Conservation (phyloP, 2,888 invertebrate genomes). For the Apotomis turbidana region DNA sequence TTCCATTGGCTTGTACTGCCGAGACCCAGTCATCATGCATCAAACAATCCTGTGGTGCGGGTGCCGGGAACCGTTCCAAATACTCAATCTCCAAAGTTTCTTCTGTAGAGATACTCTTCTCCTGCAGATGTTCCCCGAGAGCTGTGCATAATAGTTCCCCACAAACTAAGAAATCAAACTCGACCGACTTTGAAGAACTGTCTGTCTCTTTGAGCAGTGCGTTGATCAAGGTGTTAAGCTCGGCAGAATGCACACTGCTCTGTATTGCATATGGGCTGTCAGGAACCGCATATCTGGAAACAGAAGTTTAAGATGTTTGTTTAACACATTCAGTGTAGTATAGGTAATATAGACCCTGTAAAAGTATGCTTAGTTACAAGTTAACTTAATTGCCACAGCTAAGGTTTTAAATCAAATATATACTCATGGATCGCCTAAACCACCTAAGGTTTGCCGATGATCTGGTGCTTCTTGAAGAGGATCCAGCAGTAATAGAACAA, state of each 20-base stretch:
- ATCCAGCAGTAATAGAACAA: too few species aligned
- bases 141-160: conserved; percentile 91
- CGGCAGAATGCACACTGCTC: conserved; percentile 86
- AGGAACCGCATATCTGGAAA: conserved; percentile 91
- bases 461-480: too few species aligned
- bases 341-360: too few species aligned
- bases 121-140: conserved; percentile 89
- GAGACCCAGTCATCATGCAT: conserved; percentile 99
- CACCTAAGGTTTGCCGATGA: too few species aligned
- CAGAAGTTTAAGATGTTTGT: not conserved
- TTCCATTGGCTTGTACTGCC: conserved; percentile 88
- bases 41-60: conserved; percentile 95
- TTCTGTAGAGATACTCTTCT: conserved; percentile 91
- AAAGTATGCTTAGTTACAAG: too few species aligned
- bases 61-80: conserved; percentile 94
- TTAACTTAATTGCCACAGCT: too few species aligned
- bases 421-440: too few species aligned
- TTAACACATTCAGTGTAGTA: too few species aligned
- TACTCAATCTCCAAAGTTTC: conserved; percentile 95
- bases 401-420: too few species aligned
- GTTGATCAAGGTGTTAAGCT: conserved; percentile 91
- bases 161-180: conserved; percentile 94
- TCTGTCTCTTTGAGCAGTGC: conserved; percentile 87
- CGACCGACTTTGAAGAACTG: conserved; percentile 74
- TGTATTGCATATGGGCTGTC: conserved; percentile 94